phyloP scores from a whole-genome alignment of 1,140 invertebrate genomes.

The Drosophila mauritiana region DNA sequence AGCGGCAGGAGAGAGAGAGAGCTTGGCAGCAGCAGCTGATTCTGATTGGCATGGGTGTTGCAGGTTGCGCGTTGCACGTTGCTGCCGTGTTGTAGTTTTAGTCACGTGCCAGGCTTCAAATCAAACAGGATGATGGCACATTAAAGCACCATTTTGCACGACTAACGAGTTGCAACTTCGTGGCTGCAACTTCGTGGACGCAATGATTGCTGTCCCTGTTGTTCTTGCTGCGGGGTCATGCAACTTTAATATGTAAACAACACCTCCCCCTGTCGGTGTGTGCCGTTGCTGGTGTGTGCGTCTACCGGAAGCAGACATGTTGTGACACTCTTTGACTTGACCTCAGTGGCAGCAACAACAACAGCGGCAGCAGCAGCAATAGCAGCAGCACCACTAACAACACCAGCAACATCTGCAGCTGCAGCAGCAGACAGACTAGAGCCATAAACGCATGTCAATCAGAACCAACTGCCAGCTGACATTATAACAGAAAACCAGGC shows the following conservation, averaged over 20 bases:
- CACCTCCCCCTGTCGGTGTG: slow-evolving; percentile 54
- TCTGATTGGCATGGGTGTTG: slow-evolving; percentile 8
- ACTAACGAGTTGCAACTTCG: slow-evolving; percentile 39
- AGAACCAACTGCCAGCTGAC: slow-evolving; percentile 31
- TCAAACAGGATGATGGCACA: slow-evolving; percentile 33
- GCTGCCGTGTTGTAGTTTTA: slow-evolving; percentile 28
- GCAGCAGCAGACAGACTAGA: slow-evolving; percentile 24
- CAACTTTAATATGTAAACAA: slow-evolving; percentile 83
- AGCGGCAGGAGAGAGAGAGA: slow-evolving; percentile 3
- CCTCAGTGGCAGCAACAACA: slow-evolving; percentile 53
- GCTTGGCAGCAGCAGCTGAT: slow-evolving; percentile 39
- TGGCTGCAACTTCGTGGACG: slow-evolving; percentile 57
- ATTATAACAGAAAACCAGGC: slow-evolving; percentile 10
- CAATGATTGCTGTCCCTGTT: slow-evolving; percentile 53
- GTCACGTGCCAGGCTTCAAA: slow-evolving; percentile 45
- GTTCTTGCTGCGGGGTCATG: slow-evolving; percentile 66
- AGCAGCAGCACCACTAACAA: background rate
- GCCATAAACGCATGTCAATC: slow-evolving; percentile 38
- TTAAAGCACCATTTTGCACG: slow-evolving; percentile 15
- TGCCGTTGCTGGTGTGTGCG: slow-evolving; percentile 37
- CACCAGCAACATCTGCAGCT: slow-evolving; percentile 8
- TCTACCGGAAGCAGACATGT: slow-evolving; percentile 80
- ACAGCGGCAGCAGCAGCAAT: background rate
- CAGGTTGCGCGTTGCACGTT: slow-evolving; percentile 39
- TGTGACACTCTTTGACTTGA: slow-evolving; percentile 82